These are phyloP conservation scores for Rotaria socialis DNA, from an alignment of 2,888 invertebrate species.

Conservation along the genomic window DNA sequence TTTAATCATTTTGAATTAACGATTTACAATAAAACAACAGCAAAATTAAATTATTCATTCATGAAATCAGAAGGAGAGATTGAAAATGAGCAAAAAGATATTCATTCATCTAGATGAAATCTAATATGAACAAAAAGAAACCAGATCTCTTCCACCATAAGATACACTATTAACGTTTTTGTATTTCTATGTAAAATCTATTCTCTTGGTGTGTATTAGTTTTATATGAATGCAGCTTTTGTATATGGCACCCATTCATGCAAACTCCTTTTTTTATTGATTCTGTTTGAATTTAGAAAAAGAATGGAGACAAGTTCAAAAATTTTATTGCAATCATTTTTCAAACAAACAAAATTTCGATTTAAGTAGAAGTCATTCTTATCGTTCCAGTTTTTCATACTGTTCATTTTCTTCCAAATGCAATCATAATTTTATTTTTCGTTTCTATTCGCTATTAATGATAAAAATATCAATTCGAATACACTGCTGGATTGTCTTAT, in stretches of 20 bases:
- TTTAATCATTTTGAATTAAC: conserved; percentile 35
- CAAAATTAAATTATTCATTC: neutral
- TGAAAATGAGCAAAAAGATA: neutral
- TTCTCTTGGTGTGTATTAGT: neutral
- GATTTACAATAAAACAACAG: conserved; percentile 23
- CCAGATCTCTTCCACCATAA: neutral
- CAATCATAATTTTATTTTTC: too few species aligned
- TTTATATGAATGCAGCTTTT: neutral
- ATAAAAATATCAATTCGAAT: too few species aligned
- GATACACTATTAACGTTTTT: neutral
- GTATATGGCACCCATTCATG: neutral
- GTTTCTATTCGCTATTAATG: too few species aligned
- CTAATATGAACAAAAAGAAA: neutral
- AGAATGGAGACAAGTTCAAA: neutral
- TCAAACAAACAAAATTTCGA: too few species aligned
- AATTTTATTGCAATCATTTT: too few species aligned
- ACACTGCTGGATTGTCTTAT: too few species aligned
- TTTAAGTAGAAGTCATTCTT: too few species aligned
- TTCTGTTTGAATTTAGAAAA: neutral
- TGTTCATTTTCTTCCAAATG: too few species aligned
- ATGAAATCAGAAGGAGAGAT: neutral
- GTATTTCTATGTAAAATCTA: neutral
- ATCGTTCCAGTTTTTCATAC: too few species aligned
- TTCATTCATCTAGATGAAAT: neutral
- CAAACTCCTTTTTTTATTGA: neutral